Percentiles rank a stretch among this genome's conserved stretches.
These are phyloP conservation scores for Drosophila yooni DNA, from an alignment of 2,888 invertebrate species.

Conservation along the genomic window DNA sequence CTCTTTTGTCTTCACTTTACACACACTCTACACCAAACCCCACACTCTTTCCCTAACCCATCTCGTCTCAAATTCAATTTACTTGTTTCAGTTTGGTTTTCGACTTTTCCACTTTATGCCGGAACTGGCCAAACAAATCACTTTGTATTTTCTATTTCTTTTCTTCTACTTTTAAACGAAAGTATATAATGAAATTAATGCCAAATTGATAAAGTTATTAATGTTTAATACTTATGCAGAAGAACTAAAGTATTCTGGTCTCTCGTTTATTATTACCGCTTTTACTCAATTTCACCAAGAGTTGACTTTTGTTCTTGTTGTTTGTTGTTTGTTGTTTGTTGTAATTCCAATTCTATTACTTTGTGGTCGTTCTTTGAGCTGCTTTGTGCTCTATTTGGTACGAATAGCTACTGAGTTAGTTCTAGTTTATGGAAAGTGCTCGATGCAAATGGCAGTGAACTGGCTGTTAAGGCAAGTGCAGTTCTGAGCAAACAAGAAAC, in stretches of 20 bases:
- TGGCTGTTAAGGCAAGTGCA: background rate
- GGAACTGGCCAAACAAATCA: conserved; percentile 20
- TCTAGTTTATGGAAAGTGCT: conserved; percentile 27
- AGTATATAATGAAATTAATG: background rate
- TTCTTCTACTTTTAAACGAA: background rate
- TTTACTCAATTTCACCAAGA: conserved; percentile 4
- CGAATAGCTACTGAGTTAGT: conserved; percentile 22
- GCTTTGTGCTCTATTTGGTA: conserved; percentile 26
- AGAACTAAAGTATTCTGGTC: conserved; percentile 8
- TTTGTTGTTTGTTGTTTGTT: background rate
- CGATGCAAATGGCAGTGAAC: background rate
- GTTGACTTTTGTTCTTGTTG: background rate
- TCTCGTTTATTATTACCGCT: conserved; percentile 3
- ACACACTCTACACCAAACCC: background rate
- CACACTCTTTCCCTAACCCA: background rate
- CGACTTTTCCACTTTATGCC: conserved; percentile 40
- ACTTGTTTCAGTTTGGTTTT: conserved; percentile 56
- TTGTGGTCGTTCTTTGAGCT: conserved; percentile 15
- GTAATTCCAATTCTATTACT: conserved; percentile 2
- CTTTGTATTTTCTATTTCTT: conserved; percentile 1
- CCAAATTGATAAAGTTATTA: background rate
- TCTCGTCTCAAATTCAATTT: conserved; percentile 66
- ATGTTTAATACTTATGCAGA: background rate
- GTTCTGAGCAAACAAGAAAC: background rate
- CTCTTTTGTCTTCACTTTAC: conserved; percentile 2